phyloP scores from a whole-genome alignment of 2,888 invertebrate genomes.

The Platynereis dumerilii region DNA sequence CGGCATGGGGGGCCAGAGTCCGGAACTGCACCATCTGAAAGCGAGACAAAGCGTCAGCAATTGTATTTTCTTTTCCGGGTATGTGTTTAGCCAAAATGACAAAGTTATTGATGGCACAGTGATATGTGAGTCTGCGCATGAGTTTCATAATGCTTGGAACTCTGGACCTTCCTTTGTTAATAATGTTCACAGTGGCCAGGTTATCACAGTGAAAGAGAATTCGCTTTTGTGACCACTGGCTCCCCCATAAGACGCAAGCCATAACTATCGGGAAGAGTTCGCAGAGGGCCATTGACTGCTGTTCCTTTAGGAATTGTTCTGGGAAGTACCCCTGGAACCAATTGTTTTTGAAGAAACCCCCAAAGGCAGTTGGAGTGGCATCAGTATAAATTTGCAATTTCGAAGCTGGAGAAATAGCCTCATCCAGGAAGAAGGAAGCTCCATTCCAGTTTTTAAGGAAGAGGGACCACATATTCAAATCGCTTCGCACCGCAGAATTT shows the following conservation, averaged over 20 bases:
- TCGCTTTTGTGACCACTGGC: conserved; percentile 21
- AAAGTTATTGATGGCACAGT: conserved; percentile 8
- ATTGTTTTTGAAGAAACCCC: neutral
- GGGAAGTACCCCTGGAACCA: conserved; percentile 27
- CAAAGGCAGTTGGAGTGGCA: conserved; percentile 1
- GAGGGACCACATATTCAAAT: too few relatives aligned
- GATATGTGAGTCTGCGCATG: neutral
- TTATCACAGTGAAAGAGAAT: conserved; percentile 31
- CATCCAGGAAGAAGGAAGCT: too few relatives aligned
- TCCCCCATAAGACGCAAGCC: conserved; percentile 26
- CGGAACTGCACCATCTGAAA: too few relatives aligned
- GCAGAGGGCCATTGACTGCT: neutral
- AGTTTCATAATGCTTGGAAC: conserved; percentile 15
- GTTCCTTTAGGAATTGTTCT: neutral
- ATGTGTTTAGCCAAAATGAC: neutral
- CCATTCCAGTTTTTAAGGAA: too few relatives aligned
- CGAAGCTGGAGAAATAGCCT: too few relatives aligned
- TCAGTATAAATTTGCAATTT: too few relatives aligned
- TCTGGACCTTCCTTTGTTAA: conserved; percentile 29
- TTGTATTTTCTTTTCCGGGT: too few relatives aligned
- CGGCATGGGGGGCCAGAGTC: too few relatives aligned
- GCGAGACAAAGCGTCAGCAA: too few relatives aligned
- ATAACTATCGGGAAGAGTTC: conserved; percentile 10
- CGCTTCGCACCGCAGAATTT: neutral
- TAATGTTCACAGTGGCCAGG: conserved; percentile 24